A percentile compares a stretch with the other conserved stretches of the same genome.
These are phyloP conservation scores for Phrynocephalus vlangalii DNA, from an alignment of 2,797 vertebrate genomes.

Conservation along the genomic window DNA sequence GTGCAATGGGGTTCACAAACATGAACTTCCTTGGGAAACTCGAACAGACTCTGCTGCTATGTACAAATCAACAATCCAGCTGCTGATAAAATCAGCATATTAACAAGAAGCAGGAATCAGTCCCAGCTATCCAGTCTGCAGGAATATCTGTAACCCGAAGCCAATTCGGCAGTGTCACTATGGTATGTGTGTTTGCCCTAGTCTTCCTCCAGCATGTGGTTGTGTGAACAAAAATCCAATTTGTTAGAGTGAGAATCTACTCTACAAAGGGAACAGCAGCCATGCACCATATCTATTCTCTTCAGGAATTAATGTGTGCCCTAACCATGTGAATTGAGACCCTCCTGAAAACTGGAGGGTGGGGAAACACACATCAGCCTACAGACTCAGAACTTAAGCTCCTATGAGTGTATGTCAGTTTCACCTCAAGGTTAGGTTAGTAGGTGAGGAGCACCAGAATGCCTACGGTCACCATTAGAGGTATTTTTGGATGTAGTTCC, in stretches of 20 bases:
- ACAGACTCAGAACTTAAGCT: background rate
- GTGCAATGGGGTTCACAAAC: conserved; percentile 13
- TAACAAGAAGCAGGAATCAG: conserved; percentile 50
- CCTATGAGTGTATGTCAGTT: background rate
- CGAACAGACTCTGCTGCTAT: conserved; percentile 32
- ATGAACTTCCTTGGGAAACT: conserved; percentile 54
- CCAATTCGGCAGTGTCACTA: background rate
- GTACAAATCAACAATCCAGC: conserved; percentile 50
- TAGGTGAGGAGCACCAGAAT: background rate
- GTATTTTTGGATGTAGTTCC: too few species aligned
- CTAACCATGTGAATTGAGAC: background rate
- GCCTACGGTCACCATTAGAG: background rate
- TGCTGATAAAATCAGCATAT: conserved; percentile 14
- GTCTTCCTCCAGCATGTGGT: background rate
- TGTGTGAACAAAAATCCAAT: background rate
- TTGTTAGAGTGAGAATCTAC: background rate
- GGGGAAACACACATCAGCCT: too few species aligned
- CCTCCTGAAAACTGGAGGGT: background rate
- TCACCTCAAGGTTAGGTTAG: background rate
- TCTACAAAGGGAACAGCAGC: background rate
- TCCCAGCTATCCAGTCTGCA: conserved; percentile 37
- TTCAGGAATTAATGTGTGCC: background rate
- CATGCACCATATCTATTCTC: background rate
- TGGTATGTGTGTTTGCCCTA: background rate
- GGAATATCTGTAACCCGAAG: background rate